These are phyloP conservation scores for Microplitis demolitor DNA, from an alignment of 1,140 invertebrate genomes.

Conservation along the genomic window DNA sequence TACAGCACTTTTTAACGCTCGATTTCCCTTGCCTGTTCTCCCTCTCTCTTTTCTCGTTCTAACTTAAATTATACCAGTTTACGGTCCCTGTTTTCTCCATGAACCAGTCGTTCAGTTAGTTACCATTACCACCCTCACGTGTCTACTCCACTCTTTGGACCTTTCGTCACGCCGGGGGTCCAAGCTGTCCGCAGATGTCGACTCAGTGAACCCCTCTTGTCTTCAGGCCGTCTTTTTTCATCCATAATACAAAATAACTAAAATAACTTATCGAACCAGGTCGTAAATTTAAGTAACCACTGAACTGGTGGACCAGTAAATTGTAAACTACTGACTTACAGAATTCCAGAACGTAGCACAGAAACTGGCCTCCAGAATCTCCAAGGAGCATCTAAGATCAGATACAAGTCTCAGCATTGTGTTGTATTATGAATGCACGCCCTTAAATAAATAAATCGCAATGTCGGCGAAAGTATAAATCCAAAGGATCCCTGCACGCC, in stretches of 20 bases:
- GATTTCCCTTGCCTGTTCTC: conserved; percentile 46
- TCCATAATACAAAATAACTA: conserved; percentile 23
- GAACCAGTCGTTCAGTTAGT: conserved; percentile 19
- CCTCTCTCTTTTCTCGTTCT: neutral
- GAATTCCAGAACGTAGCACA: no score
- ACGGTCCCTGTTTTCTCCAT: neutral
- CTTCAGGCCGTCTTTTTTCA: neutral
- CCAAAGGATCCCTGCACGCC: conserved; percentile 40
- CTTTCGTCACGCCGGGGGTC: conserved; percentile 57
- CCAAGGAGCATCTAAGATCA: no score
- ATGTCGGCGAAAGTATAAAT: neutral
- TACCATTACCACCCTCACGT: conserved; percentile 34
- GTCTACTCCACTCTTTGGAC: conserved; percentile 35
- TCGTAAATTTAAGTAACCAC: neutral
- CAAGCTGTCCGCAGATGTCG: conserved; percentile 60
- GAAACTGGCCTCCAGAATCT: no score
- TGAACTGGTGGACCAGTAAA: neutral
- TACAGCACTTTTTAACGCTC: conserved; percentile 58
- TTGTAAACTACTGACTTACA: no score
- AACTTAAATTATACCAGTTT: neutral
- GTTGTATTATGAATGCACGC: conserved; percentile 51
- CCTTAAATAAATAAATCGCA: conserved; percentile 59
- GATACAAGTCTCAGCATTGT: conserved; percentile 20
- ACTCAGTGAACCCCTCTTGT: conserved; percentile 45
- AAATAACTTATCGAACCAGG: neutral